A percentile compares a stretch with the other conserved stretches of the same genome.
Conservation (phyloP, 2,113 vertebrate genomes). For the Gallinago media region DNA sequence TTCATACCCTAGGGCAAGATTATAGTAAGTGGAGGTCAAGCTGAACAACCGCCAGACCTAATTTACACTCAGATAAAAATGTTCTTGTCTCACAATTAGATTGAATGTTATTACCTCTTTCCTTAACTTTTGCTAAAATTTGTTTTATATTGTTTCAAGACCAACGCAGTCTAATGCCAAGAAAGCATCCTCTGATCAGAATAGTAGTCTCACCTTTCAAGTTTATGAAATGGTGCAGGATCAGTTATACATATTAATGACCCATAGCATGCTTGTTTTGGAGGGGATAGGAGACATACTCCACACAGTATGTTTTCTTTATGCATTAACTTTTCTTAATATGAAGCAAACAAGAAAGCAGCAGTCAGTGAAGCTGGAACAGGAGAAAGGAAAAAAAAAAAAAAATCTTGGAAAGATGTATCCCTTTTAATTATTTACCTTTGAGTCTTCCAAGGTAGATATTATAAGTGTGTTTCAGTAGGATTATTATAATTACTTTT, state of each 20-base stretch:
- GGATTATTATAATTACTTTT: background rate
- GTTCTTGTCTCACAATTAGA: slow-evolving; percentile 41
- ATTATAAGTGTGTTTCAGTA: background rate
- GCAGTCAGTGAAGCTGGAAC: background rate
- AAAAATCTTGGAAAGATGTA: background rate
- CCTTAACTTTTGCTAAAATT: background rate
- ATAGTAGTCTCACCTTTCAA: background rate
- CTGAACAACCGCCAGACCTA: slow-evolving; percentile 52
- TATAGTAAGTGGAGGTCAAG: slow-evolving; percentile 62
- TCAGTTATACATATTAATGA: background rate
- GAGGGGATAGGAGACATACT: background rate
- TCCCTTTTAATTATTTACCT: background rate
- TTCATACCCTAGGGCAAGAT: slow-evolving; percentile 63
- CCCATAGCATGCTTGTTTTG: background rate
- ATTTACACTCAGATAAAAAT: slow-evolving; percentile 50
- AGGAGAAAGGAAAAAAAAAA: background rate
- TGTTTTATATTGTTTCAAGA: background rate
- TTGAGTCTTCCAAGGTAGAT: background rate
- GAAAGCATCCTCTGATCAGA: background rate
- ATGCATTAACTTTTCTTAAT: background rate
- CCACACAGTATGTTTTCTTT: background rate
- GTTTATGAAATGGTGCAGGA: background rate
- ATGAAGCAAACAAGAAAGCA: background rate
- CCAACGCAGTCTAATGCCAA: background rate
- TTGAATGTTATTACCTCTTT: slow-evolving; percentile 16